Evolutionary conservation across 2,888 invertebrate species (phyloP), one percentile per base, ranked within the genome.

Genomic region (Subacronicta megacephala): DNA sequence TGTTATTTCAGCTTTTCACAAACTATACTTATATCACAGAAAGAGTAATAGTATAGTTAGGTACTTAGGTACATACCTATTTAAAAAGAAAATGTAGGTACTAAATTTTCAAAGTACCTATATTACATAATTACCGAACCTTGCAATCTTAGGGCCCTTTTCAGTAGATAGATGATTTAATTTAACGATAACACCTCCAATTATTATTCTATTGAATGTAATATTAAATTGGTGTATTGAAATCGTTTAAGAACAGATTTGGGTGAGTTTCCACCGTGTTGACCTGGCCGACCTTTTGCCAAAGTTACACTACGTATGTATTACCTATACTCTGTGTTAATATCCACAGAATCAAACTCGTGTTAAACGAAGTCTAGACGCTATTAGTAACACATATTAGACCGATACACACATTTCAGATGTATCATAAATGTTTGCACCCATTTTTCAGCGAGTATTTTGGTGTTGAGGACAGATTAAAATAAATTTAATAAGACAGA

Each of bases 311-410:
- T 72, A 38, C 47, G 46, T 62, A 44, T 33, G 50, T 55, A 58
- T 56, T n/a, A 58, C 55, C 58, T 62, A 64, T 53, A 42, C 51
- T 55, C 46, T 59, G 51, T 69, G 65, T 65, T 69, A 69, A 65
- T 76, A 69, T 68, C 63, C 73, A 69, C 62, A 64, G 68, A 68
- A 72, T 76, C 66, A 71, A 62, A 66, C 44, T 61, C 64, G 71
- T 76, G 77, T 78, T 81, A 82, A 81, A 79, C 75, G 75, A 74
- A 82, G 83, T 83, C 83, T 83, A 83, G 83, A 82, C 84, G 62
- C 68, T 75, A 78, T 83, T 83, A 77, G 80, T 79, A 81, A 77
- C 65, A 77, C 66, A 60, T 77, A 72, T 75, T 75, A 77, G 72
- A 79, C 53, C 74, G 75, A 71, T 62, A 65, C 42, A 53, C 64